These are phyloP conservation scores for Drosophila prolongata DNA, from an alignment of 2,888 invertebrate species.

Conservation along the genomic window DNA sequence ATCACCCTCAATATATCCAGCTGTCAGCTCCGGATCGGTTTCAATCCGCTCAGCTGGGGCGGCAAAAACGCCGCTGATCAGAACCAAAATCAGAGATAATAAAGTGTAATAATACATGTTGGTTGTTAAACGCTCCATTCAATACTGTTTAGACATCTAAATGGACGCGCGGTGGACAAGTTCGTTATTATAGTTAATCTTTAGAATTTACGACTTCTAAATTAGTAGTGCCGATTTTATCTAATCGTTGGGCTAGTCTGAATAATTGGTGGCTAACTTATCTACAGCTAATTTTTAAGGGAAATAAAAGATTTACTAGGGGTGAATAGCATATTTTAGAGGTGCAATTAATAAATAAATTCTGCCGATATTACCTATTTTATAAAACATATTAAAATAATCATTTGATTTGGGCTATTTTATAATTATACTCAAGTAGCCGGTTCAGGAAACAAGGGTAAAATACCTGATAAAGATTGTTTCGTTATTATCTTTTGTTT, in stretches of 20 bases:
- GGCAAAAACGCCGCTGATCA: conserved; percentile 2
- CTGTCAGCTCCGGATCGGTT: conserved; percentile 89
- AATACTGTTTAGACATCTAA: conserved; percentile 10
- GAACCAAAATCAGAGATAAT: conserved; percentile 7
- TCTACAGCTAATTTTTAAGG: background rate
- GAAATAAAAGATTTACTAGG: background rate
- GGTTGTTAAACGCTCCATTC: background rate
- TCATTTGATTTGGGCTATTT: too few species aligned
- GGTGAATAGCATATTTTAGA: conserved; percentile 7
- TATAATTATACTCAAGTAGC: too few species aligned
- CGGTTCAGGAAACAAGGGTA: too few species aligned
- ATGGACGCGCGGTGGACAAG: background rate
- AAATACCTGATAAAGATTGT: too few species aligned
- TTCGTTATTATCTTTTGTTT: too few species aligned
- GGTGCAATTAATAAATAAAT: background rate
- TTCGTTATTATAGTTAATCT: conserved; percentile 10
- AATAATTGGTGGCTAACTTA: conserved; percentile 3
- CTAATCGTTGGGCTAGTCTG: conserved; percentile 9
- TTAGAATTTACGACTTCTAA: conserved; percentile 9
- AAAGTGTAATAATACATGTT: conserved; percentile 41
- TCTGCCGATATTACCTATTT: too few species aligned
- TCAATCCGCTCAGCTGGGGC: conserved; percentile 24
- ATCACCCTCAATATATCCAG: conserved; percentile 90
- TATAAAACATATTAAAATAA: too few species aligned
- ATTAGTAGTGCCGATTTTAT: conserved; percentile 14